phyloP scores from a whole-genome alignment of 2,888 invertebrate species.

The Drosophila paucipuncta region DNA sequence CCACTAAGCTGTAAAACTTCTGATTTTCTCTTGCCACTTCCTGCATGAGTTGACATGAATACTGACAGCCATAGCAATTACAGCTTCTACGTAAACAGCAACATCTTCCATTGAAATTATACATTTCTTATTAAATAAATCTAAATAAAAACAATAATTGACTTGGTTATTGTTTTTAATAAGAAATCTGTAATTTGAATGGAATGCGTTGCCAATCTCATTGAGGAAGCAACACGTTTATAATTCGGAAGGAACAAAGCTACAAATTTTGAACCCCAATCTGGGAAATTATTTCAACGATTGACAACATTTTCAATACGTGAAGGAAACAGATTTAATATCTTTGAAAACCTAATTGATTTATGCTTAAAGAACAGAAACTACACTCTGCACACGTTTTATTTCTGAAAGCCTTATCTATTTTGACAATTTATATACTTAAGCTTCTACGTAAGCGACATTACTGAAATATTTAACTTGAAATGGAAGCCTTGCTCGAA shows the following conservation, averaged over 20 bases:
- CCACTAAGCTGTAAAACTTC: background rate
- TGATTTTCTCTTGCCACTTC: background rate
- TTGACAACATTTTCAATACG: constrained; percentile 38
- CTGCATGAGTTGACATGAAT: background rate
- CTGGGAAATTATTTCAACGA: constrained; percentile 7
- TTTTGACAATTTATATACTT: background rate
- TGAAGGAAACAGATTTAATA: background rate
- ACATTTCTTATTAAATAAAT: constrained; percentile 58
- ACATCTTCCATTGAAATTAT: constrained; percentile 64
- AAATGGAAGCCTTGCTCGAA: constrained; percentile 55
- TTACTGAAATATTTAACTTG: constrained; percentile 24
- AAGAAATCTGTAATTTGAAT: constrained; percentile 68
- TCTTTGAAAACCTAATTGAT: background rate
- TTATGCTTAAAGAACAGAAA: background rate
- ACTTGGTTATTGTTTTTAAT: constrained; percentile 38
- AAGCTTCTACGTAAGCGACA: background rate
- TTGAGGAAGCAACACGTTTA: background rate
- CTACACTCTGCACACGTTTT: background rate
- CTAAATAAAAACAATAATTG: background rate
- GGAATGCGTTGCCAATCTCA: constrained; percentile 41
- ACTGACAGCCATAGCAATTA: constrained; percentile 1
- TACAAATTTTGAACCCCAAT: constrained; percentile 32
- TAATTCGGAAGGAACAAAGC: constrained; percentile 13
- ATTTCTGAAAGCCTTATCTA: background rate
- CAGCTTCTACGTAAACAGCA: constrained; percentile 2